phyloP scores from a whole-genome alignment of 37 sponge, comb jelly and placozoan genomes.

The Amphimedon queenslandica region DNA sequence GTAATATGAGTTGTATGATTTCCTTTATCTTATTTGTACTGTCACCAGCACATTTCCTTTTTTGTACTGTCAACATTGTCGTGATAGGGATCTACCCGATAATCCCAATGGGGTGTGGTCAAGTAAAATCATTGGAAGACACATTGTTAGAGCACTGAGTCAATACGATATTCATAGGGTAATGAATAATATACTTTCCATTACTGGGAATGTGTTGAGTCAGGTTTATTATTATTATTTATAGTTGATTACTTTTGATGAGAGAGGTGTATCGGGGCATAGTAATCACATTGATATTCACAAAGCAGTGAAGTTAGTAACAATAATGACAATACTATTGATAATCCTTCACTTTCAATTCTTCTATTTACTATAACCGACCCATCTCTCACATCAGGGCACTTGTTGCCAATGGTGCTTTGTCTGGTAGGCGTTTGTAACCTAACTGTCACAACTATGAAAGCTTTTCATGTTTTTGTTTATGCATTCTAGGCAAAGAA shows the following conservation, averaged over 20 bases:
- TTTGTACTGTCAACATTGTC: too few species aligned
- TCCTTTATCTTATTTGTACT: not conserved
- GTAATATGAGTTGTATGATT: not conserved
- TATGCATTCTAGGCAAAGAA: too few species aligned
- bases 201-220: not conserved
- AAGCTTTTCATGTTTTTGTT: too few species aligned
- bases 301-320: constrained; percentile 64
- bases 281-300: constrained; percentile 74
- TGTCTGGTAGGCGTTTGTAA: too few species aligned
- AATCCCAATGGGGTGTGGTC: constrained; percentile 32
- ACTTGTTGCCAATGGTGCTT: too few species aligned
- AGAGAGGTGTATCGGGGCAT: constrained; percentile 85
- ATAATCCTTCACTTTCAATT: too few species aligned
- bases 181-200: not conserved
- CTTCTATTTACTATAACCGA: too few species aligned
- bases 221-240: not conserved
- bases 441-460: too few species aligned
- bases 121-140: not conserved
- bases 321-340: not conserved
- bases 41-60: too few species aligned
- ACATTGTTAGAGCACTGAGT: not conserved
- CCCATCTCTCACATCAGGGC: too few species aligned
- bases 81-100: constrained; percentile 49
- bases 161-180: not conserved
- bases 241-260: constrained; percentile 90